phyloP scores from a whole-genome alignment of 2,113 vertebrate genomes.

The Rana temporaria region DNA sequence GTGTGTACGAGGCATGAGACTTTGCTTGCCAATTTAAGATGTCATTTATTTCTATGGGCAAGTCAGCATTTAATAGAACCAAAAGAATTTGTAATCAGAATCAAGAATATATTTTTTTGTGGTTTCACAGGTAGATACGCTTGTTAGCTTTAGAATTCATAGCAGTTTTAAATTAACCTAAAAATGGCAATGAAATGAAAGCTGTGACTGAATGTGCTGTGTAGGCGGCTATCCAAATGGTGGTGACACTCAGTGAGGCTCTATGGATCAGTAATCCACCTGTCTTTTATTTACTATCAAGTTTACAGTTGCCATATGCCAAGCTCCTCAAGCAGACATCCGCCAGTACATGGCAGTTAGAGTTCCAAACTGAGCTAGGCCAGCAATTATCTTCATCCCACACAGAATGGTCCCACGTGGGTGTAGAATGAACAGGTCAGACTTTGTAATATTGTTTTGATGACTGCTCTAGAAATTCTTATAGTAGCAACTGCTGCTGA shows the following conservation, averaged over 20 bases:
- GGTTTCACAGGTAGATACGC: no score
- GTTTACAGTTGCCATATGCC: background rate
- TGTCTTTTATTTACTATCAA: conserved; percentile 35
- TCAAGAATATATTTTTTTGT: no score
- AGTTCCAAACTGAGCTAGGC: no score
- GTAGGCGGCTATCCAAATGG: conserved; percentile 28
- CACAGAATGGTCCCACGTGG: background rate
- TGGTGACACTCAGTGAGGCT: conserved; percentile 11
- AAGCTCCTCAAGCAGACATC: conserved; percentile 45
- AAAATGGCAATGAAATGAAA: conserved; percentile 30
- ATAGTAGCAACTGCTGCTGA: background rate
- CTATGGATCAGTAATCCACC: conserved; percentile 36
- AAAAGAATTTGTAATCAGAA: no score
- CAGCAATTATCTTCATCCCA: background rate
- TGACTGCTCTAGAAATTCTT: background rate
- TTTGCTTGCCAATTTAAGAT: no score
- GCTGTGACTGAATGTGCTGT: background rate
- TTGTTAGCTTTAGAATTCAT: background rate
- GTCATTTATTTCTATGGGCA: no score
- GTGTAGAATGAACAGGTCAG: background rate
- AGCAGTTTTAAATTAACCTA: background rate
- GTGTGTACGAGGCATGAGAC: no score
- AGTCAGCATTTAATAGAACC: no score
- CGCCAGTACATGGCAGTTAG: conserved; percentile 17
- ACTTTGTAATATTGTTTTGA: background rate